Evolutionary conservation across 2,113 vertebrate genomes (phyloP).

Genomic region (Chlorodrepanis virens): DNA sequence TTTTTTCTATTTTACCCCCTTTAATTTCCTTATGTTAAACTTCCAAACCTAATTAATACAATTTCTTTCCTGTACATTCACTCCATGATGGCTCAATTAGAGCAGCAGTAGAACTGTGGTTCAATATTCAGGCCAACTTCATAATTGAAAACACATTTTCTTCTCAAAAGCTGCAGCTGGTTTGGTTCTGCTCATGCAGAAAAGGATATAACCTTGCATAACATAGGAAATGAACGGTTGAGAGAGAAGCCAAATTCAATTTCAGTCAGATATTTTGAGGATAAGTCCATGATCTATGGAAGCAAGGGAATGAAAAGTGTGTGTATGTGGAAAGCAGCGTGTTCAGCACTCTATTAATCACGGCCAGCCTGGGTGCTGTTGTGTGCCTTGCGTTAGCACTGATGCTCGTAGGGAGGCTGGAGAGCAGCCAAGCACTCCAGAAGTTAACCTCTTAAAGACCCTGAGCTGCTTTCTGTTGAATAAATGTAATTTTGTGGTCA

Average conservation of each 20-base stretch:
- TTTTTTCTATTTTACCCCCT: not conserved
- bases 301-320: slow-evolving; percentile 75
- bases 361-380: slow-evolving; percentile 66
- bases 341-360: slow-evolving; percentile 86
- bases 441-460: slow-evolving; percentile 85
- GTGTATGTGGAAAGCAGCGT: slow-evolving; percentile 74
- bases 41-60: slow-evolving; percentile 57
- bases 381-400: slow-evolving; percentile 68
- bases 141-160: slow-evolving; percentile 86
- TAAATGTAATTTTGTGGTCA: slow-evolving; percentile 80
- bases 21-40: slow-evolving; percentile 42
- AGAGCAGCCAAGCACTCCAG: slow-evolving; percentile 75
- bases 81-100: slow-evolving; percentile 81
- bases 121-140: slow-evolving; percentile 75
- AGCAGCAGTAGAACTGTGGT: slow-evolving; percentile 72
- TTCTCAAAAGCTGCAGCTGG: slow-evolving; percentile 82
- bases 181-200: slow-evolving; percentile 87
- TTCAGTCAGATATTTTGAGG: slow-evolving; percentile 86
- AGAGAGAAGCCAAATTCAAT: slow-evolving; percentile 90
- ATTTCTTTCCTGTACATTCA: slow-evolving; percentile 65
- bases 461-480: slow-evolving; percentile 76
- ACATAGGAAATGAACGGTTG: slow-evolving; percentile 88
- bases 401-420: slow-evolving; percentile 70
- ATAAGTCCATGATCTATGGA: slow-evolving; percentile 82
- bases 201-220: slow-evolving; percentile 88